These are phyloP conservation scores for Creontiades dilutus DNA, from an alignment of 2,888 invertebrate genomes.

Conservation along the genomic window DNA sequence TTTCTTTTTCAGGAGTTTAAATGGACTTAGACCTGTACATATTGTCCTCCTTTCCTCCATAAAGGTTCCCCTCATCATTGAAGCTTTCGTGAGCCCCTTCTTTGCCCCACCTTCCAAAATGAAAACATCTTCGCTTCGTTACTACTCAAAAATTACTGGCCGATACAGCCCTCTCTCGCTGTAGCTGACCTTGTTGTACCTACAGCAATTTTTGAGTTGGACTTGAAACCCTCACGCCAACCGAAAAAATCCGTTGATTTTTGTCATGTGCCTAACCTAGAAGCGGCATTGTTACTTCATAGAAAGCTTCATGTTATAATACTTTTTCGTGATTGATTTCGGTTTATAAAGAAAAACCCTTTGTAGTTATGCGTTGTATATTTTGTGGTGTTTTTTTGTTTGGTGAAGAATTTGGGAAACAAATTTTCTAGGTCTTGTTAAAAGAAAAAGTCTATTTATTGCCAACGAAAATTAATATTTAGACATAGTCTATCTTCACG, in stretches of 20 bases:
- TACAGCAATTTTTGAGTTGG: neutral
- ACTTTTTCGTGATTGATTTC: constrained; percentile 12
- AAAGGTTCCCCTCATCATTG: neutral
- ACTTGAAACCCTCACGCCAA: neutral
- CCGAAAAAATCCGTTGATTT: neutral
- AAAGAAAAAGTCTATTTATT: constrained; percentile 65
- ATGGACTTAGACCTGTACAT: constrained; percentile 74
- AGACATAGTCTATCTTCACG: constrained; percentile 36
- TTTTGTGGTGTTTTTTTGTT: constrained; percentile 57
- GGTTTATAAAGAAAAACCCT: neutral
- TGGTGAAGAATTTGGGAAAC: constrained; percentile 66
- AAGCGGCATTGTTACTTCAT: constrained; percentile 64
- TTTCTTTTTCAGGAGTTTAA: constrained; percentile 75
- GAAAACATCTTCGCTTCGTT: constrained; percentile 33
- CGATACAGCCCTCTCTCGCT: neutral
- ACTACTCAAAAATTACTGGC: neutral
- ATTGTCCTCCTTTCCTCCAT: constrained; percentile 15
- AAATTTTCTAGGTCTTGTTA: constrained; percentile 57
- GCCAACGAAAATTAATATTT: constrained; percentile 70
- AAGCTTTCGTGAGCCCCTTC: constrained; percentile 30
- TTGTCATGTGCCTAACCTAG: constrained; percentile 18
- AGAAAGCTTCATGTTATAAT: constrained; percentile 33
- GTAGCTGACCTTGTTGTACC: neutral
- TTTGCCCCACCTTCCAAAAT: neutral
- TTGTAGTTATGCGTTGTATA: constrained; percentile 43